Evolutionary conservation across 2,888 invertebrate genomes (phyloP).

Genomic region (Sinotaia quadrata): DNA sequence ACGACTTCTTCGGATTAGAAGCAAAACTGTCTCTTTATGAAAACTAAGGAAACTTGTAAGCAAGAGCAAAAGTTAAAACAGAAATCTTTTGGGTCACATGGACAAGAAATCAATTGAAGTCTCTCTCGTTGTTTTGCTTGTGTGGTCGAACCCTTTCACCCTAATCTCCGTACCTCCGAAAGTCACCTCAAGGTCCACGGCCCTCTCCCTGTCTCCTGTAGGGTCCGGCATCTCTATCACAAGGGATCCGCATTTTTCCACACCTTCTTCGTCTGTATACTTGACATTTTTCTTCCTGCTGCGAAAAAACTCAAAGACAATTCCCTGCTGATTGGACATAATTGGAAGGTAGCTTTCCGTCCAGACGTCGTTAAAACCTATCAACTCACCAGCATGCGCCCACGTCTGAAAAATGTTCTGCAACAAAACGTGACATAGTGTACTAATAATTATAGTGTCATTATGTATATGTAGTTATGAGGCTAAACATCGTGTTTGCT

Average conservation of each 20-base stretch:
- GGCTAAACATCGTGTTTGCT: too few species aligned
- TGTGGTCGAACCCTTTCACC: slow-evolving; percentile 65
- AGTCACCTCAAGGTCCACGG: slow-evolving; percentile 65
- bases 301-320: slow-evolving; percentile 66
- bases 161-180: slow-evolving; percentile 67
- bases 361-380: slow-evolving; percentile 66
- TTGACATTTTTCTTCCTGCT: slow-evolving; percentile 44
- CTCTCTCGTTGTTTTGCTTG: slow-evolving; percentile 59
- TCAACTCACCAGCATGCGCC: slow-evolving; percentile 64
- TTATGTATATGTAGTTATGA: too few species aligned
- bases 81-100: slow-evolving; percentile 14
- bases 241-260: slow-evolving; percentile 65
- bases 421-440: slow-evolving; percentile 49
- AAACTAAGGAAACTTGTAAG: too few species aligned
- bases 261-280: slow-evolving; percentile 62
- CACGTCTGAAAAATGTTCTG: slow-evolving; percentile 62
- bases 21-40: too few species aligned
- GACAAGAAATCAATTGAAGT: slow-evolving; percentile 64
- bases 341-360: slow-evolving; percentile 66
- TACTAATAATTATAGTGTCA: too few species aligned
- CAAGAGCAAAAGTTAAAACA: too few species aligned
- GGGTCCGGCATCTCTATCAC: slow-evolving; percentile 66
- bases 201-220: slow-evolving; percentile 62
- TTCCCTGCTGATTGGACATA: slow-evolving; percentile 64
- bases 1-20: too few species aligned